Evolutionary conservation across 2,113 vertebrate species (phyloP).

Genomic region (Lophotis ruficrista): DNA sequence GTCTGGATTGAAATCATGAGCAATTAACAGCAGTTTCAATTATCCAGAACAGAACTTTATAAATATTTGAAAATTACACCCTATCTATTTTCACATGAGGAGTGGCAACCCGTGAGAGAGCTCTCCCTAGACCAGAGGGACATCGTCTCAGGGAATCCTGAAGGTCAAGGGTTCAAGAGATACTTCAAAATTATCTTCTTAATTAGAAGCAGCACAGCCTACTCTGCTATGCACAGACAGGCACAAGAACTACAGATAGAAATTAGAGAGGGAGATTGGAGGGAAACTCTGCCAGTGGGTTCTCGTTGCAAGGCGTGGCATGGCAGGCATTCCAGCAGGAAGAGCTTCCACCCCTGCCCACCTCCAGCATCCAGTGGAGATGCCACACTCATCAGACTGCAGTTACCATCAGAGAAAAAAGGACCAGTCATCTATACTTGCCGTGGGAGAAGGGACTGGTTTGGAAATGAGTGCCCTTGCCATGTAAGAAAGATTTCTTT

Average conservation of each 20-base stretch:
- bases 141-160: background rate
- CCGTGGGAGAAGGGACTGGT: background rate
- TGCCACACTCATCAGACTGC: background rate
- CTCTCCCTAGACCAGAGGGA: background rate
- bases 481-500: background rate
- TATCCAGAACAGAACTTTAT: slow-evolving; percentile 12
- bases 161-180: slow-evolving; percentile 5
- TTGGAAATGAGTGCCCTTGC: background rate
- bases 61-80: slow-evolving; percentile 37
- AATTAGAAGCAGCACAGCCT: slow-evolving; percentile 28
- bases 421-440: background rate
- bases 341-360: background rate
- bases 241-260: background rate
- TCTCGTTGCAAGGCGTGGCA: background rate
- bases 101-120: background rate
- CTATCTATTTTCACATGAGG: slow-evolving; percentile 24
- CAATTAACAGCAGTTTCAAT: slow-evolving; percentile 49
- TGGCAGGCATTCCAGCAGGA: background rate
- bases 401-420: background rate
- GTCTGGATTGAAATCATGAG: slow-evolving; percentile 44
- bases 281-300: background rate
- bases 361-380: background rate
- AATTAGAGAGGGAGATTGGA: background rate
- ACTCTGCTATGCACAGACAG: background rate
- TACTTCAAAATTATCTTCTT: background rate